These are phyloP conservation scores for Eristalis tenax DNA, from an alignment of 2,888 invertebrate species.

Conservation along the genomic window DNA sequence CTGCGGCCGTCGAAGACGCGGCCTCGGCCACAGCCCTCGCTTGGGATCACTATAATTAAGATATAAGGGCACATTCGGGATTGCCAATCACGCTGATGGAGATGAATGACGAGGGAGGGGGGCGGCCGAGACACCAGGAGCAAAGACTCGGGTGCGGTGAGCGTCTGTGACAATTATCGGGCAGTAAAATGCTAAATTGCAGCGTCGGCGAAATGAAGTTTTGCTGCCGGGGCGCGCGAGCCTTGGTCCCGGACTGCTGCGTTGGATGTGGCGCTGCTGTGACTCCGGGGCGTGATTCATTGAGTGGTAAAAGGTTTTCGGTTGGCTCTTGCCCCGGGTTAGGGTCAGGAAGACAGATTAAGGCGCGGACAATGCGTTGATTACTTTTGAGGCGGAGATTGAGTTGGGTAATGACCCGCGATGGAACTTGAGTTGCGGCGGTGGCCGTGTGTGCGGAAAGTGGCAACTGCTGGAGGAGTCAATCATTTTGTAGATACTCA, in stretches of 20 bases:
- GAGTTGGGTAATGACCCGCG: slow-evolving; percentile 63
- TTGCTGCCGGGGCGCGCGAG: background rate
- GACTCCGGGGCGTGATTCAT: slow-evolving; percentile 66
- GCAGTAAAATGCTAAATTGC: slow-evolving; percentile 69
- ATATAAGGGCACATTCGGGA: slow-evolving; percentile 77
- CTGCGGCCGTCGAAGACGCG: background rate
- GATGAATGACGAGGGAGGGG: slow-evolving; percentile 53
- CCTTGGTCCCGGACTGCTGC: background rate
- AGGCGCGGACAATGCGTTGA: slow-evolving; percentile 66
- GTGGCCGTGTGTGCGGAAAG: too few species aligned
- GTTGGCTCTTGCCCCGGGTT: slow-evolving; percentile 23
- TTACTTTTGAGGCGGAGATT: slow-evolving; percentile 59
- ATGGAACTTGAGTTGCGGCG: slow-evolving; percentile 20
- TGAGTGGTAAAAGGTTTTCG: slow-evolving; percentile 64
- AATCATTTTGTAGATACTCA: background rate
- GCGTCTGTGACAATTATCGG: slow-evolving; percentile 68
- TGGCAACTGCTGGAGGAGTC: background rate
- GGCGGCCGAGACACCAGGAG: background rate
- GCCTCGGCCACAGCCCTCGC: slow-evolving; percentile 49
- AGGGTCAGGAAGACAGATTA: slow-evolving; percentile 53
- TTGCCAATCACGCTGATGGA: slow-evolving; percentile 74
- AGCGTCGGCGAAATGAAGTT: slow-evolving; percentile 47
- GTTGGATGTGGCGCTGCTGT: slow-evolving; percentile 23
- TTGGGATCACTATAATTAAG: slow-evolving; percentile 80
- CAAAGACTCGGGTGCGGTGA: slow-evolving; percentile 12